phyloP scores from a whole-genome alignment of 1,140 invertebrate species.

The Lysiphlebus fabarum region DNA sequence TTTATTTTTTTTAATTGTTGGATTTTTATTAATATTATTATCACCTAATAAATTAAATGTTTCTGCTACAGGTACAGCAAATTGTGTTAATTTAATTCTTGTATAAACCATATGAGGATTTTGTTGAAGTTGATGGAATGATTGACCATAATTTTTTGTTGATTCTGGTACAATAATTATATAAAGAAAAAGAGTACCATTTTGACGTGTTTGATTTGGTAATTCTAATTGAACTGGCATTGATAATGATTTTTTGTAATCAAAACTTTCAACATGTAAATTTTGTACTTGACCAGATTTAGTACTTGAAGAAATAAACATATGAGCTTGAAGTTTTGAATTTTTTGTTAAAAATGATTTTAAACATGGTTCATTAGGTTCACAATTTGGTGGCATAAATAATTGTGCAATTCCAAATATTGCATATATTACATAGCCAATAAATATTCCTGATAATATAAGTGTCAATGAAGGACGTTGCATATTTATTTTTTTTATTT shows the following conservation, averaged over 20 bases:
- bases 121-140: conserved; percentile 42
- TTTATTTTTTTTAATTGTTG: conserved; percentile 23
- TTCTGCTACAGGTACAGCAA: conserved; percentile 68
- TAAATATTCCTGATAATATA: conserved; percentile 63
- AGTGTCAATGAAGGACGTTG: conserved; percentile 53
- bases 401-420: conserved; percentile 71
- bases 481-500: conserved; percentile 31
- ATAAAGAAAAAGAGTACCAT: conserved; percentile 74
- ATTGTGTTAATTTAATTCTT: conserved; percentile 65
- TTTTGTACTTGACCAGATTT: conserved; percentile 51
- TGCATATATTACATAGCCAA: conserved; percentile 69
- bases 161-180: conserved; percentile 55
- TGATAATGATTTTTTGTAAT: conserved; percentile 51
- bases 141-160: conserved; percentile 41
- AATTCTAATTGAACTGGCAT: conserved; percentile 61
- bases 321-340: conserved; percentile 59
- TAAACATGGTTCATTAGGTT: conserved; percentile 59
- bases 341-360: conserved; percentile 58
- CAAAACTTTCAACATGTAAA: conserved; percentile 53
- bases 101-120: conserved; percentile 58
- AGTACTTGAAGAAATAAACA: conserved; percentile 59
- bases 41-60: conserved; percentile 72
- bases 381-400: conserved; percentile 69
- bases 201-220: conserved; percentile 68
- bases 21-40: conserved; percentile 31